These are phyloP conservation scores for Philereme transversata DNA, from an alignment of 2,888 invertebrate genomes.

Conservation along the genomic window DNA sequence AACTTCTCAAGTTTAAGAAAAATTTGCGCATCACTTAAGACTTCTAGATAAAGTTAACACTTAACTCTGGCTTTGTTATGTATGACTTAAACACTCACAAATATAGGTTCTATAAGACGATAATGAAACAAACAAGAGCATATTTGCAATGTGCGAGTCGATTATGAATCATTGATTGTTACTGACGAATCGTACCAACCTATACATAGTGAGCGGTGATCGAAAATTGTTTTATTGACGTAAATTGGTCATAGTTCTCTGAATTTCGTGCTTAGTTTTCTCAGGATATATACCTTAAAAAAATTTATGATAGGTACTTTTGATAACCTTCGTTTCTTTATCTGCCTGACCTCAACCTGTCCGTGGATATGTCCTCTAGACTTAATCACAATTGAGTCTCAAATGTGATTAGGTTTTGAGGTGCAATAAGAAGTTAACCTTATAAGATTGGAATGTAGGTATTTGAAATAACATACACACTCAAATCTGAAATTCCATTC, in stretches of 20 bases:
- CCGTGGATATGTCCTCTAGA: neutral
- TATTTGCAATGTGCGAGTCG: slow-evolving; percentile 32
- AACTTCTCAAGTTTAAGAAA: too few species aligned
- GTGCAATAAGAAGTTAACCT: neutral
- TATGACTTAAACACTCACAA: slow-evolving; percentile 2
- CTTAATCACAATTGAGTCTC: neutral
- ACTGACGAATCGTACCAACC: slow-evolving; percentile 46
- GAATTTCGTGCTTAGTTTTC: neutral
- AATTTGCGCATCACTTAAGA: too few species aligned
- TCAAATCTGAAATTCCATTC: too few species aligned
- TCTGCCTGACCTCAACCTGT: neutral
- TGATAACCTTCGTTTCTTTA: too few species aligned
- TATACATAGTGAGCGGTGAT: slow-evolving; percentile 41
- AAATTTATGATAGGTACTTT: too few species aligned
- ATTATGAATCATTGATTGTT: slow-evolving; percentile 43
- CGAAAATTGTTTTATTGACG: slow-evolving; percentile 28
- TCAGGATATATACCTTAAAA: neutral
- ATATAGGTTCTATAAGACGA: slow-evolving; percentile 18
- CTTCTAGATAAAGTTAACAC: neutral
- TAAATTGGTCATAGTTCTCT: slow-evolving; percentile 32
- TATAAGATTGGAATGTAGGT: too few species aligned
- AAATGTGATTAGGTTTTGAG: neutral
- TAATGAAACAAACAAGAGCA: slow-evolving; percentile 40
- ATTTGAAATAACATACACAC: too few species aligned
- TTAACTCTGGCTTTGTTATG: slow-evolving; percentile 12